These are phyloP conservation scores for Lordiphosa collinella DNA, from an alignment of 1,140 invertebrate species.

Conservation along the genomic window DNA sequence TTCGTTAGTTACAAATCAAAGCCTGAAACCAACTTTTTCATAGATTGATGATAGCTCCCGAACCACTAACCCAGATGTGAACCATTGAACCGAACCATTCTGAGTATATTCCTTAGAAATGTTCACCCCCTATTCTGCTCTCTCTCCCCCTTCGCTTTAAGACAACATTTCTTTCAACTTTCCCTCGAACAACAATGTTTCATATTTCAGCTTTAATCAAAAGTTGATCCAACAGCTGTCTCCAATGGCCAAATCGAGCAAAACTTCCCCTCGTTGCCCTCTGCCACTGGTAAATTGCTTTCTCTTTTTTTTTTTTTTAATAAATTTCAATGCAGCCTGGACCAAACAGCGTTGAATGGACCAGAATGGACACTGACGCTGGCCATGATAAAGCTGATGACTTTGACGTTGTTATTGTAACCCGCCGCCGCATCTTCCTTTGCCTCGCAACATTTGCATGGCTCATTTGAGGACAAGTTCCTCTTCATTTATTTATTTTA, in stretches of 20 bases:
- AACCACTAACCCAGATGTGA: too few relatives aligned
- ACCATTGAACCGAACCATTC: too few relatives aligned
- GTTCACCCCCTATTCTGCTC: too few relatives aligned
- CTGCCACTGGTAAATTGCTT: neutral
- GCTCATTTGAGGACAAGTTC: constrained; percentile 73
- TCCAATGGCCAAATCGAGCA: constrained; percentile 46
- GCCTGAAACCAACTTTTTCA: too few relatives aligned
- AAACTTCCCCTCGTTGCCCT: neutral
- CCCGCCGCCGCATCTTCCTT: neutral
- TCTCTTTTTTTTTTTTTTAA: constrained; percentile 46
- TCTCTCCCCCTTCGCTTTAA: too few relatives aligned
- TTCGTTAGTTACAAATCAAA: too few relatives aligned
- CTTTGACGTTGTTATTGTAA: neutral
- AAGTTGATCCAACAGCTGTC: constrained; percentile 32
- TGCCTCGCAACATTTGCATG: constrained; percentile 60
- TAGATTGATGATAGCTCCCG: too few relatives aligned
- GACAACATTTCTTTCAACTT: neutral
- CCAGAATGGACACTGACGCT: constrained; percentile 10
- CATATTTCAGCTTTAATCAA: constrained; percentile 42
- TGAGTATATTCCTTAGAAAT: too few relatives aligned
- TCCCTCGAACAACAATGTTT: neutral
- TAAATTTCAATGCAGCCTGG: constrained; percentile 52
- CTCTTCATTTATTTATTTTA: constrained; percentile 80
- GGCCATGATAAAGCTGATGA: constrained; percentile 24
- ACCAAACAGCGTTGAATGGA: neutral